A percentile compares a stretch with the other conserved stretches of the same genome.
These are phyloP conservation scores for Venustaconcha ellipsiformis DNA, from an alignment of 1,140 invertebrate species.

Conservation along the genomic window DNA sequence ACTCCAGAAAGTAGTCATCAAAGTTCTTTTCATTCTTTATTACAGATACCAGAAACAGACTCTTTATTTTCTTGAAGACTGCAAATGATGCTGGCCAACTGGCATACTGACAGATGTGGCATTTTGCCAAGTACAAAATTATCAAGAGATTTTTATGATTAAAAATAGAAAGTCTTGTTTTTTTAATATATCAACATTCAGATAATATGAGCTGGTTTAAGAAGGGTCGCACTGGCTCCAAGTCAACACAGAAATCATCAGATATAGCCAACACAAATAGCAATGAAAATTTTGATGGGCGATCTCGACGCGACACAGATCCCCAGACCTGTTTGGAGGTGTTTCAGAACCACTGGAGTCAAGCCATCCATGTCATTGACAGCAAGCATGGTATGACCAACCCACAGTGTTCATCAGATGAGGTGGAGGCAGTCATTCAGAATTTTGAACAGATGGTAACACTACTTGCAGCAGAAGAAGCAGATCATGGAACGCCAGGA, in stretches of 20 bases:
- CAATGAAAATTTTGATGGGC: conserved; percentile 22
- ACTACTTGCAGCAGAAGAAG: conserved; percentile 85
- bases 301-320: conserved; percentile 52
- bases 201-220: conserved; percentile 64
- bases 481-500: conserved; percentile 68
- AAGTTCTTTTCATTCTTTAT: no score
- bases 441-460: conserved; percentile 93
- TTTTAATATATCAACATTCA: background rate
- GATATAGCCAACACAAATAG: conserved; percentile 18
- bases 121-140: no score
- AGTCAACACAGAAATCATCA: conserved; percentile 6
- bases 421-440: conserved; percentile 89
- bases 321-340: conserved; percentile 79
- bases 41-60: no score
- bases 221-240: conserved; percentile 42
- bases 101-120: no score
- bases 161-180: background rate
- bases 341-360: conserved; percentile 95
- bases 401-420: conserved; percentile 75
- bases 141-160: no score
- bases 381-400: conserved; percentile 65
- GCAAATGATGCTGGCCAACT: no score
- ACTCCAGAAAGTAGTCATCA: no score
- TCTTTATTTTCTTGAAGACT: no score
- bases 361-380: conserved; percentile 83